These are phyloP conservation scores for Sarcophaga rosellei DNA, from an alignment of 2,888 invertebrate species.

Conservation along the genomic window DNA sequence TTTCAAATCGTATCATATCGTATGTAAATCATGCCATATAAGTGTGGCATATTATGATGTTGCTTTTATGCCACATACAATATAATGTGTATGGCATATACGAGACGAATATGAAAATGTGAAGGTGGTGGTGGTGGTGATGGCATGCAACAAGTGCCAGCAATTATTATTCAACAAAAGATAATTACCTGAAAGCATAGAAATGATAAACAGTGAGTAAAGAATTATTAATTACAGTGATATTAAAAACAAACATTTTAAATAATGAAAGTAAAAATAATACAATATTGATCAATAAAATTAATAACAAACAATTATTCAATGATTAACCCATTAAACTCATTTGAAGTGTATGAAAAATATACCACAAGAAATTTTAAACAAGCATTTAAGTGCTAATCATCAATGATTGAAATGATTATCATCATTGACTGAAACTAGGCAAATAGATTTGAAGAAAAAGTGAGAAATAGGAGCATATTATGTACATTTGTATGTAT, in stretches of 20 bases:
- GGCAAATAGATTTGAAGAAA: too few relatives aligned
- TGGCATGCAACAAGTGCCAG: neutral
- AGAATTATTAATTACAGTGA: constrained; percentile 4
- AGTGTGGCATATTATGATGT: neutral
- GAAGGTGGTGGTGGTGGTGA: too few relatives aligned
- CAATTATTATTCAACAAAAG: neutral
- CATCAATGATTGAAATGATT: too few relatives aligned
- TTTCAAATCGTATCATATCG: constrained; percentile 17
- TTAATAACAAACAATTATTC: neutral
- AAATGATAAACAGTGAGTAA: constrained; percentile 9
- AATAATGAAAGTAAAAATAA: constrained; percentile 1
- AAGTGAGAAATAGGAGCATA: too few relatives aligned
- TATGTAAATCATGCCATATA: constrained; percentile 39
- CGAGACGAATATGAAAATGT: too few relatives aligned
- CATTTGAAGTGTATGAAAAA: too few relatives aligned
- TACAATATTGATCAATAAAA: neutral
- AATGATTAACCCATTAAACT: too few relatives aligned
- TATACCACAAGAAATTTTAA: too few relatives aligned
- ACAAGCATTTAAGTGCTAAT: too few relatives aligned
- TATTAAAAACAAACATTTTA: constrained; percentile 25
- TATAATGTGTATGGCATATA: neutral
- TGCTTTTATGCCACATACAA: neutral
- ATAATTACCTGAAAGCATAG: constrained; percentile 58
- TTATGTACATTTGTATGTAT: too few relatives aligned
- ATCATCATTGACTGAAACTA: too few relatives aligned